Percentiles rank a stretch among this genome's conserved stretches.
Conservation (phyloP, 2,113 vertebrate species). For the Sula dactylatra region DNA sequence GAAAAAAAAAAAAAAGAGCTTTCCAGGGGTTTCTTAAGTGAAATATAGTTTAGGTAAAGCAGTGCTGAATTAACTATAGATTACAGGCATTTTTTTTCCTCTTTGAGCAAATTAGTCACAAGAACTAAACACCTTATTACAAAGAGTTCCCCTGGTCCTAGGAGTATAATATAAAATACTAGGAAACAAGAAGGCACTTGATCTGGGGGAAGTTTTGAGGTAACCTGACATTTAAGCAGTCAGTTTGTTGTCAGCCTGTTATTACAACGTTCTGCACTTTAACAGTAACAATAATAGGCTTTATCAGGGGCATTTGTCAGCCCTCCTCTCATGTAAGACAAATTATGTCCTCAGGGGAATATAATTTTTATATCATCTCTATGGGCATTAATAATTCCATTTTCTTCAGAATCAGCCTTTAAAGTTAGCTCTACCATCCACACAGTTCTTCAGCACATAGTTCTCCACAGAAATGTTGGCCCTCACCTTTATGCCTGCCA, state of each 20-base stretch:
- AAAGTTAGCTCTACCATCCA: neutral
- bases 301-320: slow-evolving; percentile 1
- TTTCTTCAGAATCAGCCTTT: neutral
- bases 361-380: neutral
- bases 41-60: neutral
- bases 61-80: neutral
- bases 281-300: neutral
- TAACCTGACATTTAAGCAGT: neutral
- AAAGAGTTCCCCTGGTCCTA: neutral
- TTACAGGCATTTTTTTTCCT: neutral
- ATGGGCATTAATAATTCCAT: neutral
- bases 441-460: neutral
- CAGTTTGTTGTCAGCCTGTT: neutral
- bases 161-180: neutral
- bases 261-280: neutral
- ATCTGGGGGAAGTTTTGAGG: neutral
- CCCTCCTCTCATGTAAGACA: neutral
- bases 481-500: neutral
- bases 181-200: neutral
- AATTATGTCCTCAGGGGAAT: neutral
- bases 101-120: neutral
- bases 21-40: neutral
- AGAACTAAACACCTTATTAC: neutral
- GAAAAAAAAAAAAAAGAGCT: neutral
- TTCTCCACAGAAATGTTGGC: neutral